Evolutionary conservation across 1,140 invertebrate genomes (phyloP).

Genomic region (Rhopalosiphum maidis): DNA sequence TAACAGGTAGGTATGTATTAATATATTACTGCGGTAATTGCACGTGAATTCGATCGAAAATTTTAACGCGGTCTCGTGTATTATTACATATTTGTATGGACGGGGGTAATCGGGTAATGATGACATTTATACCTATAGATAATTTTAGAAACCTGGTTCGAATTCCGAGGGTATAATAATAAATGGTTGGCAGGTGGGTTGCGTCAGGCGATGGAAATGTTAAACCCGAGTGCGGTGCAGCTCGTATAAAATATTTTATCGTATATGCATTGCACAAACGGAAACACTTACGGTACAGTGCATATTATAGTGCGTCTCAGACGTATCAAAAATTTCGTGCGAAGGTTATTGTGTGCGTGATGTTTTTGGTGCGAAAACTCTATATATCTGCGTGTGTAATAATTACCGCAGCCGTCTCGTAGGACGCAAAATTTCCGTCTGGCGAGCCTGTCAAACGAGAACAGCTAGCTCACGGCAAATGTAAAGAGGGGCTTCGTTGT

Average conservation of each 20-base stretch:
- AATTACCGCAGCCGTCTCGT: no score
- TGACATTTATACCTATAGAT: no score
- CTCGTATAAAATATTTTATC: not conserved
- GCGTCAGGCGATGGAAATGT: not conserved
- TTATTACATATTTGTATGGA: not conserved
- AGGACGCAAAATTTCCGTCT: not conserved
- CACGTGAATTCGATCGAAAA: not conserved
- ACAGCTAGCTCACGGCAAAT: not conserved
- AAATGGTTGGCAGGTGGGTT: not conserved
- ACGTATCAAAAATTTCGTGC: slow-evolving; percentile 1
- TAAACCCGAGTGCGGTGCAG: not conserved
- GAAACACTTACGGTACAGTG: not conserved
- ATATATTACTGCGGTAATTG: not conserved
- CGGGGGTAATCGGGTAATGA: not conserved
- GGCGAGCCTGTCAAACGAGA: not conserved
- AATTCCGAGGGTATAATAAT: not conserved
- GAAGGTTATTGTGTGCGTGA: slow-evolving; percentile 23
- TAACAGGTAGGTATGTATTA: not conserved
- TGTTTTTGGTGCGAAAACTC: not conserved
- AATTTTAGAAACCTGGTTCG: not conserved
- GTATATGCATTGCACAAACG: not conserved
- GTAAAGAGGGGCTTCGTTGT: not conserved
- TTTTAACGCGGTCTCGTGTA: not conserved
- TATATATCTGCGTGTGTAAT: not conserved
- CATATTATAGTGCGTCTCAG: slow-evolving; percentile 11